A percentile compares a stretch with the other conserved stretches of the same genome.
Conservation (phyloP, 1,140 invertebrate species). For the Rhagoletis pomonella region DNA sequence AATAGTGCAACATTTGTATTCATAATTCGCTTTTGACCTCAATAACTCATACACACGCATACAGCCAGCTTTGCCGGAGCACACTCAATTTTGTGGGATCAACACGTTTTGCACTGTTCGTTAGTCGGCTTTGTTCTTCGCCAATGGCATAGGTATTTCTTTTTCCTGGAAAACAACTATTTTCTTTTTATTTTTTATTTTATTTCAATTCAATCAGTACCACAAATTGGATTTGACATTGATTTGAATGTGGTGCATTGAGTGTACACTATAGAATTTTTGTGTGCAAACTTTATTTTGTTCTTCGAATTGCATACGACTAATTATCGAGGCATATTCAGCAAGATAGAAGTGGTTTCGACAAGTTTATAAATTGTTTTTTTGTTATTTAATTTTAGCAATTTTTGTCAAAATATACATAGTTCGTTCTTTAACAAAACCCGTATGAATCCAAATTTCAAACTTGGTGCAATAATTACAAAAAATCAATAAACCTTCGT, state of each 20-base stretch:
- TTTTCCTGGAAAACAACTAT: not conserved
- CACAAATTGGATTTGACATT: constrained; percentile 25
- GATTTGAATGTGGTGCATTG: not conserved
- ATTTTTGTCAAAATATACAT: too few relatives aligned
- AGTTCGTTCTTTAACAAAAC: too few relatives aligned
- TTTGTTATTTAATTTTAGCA: too few relatives aligned
- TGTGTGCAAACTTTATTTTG: too few relatives aligned
- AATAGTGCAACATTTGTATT: constrained; percentile 14
- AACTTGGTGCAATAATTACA: too few relatives aligned
- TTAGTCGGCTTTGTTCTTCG: not conserved
- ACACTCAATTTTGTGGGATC: not conserved
- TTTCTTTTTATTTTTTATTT: not conserved
- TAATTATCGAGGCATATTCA: too few relatives aligned
- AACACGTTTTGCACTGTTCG: not conserved
- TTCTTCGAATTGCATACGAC: too few relatives aligned
- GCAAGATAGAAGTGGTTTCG: too few relatives aligned
- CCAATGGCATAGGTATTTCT: not conserved
- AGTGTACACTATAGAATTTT: too few relatives aligned
- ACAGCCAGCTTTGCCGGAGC: not conserved
- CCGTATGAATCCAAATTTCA: too few relatives aligned
- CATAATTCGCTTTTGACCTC: constrained; percentile 44
- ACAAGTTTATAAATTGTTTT: too few relatives aligned
- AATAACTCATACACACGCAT: not conserved
- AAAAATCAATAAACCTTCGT: too few relatives aligned
- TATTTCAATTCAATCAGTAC: not conserved